phyloP scores from a whole-genome alignment of 2,888 invertebrate genomes.

The Lymantria monacha region DNA sequence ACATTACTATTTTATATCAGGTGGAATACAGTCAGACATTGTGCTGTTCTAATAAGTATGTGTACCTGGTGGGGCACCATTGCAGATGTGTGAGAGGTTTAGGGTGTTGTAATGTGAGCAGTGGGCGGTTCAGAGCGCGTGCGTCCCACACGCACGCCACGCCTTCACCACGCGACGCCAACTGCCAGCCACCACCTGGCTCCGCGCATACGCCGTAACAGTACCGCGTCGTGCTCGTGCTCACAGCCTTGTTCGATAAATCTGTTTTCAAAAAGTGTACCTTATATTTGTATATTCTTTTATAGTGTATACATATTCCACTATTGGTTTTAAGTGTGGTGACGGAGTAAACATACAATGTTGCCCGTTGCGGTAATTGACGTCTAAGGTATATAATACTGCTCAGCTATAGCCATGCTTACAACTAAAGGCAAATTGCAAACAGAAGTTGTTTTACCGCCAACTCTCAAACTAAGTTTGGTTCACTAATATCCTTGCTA shows the following conservation, averaged over 20 bases:
- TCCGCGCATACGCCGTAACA: slow-evolving; percentile 92
- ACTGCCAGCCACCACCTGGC: slow-evolving; percentile 88
- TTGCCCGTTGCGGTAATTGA: not conserved
- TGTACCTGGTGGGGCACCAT: slow-evolving; percentile 90
- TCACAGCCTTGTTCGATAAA: slow-evolving; percentile 84
- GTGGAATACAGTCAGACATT: too few species aligned
- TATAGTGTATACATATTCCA: not conserved
- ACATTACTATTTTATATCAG: too few species aligned
- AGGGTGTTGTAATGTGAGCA: slow-evolving; percentile 85
- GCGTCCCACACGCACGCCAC: slow-evolving; percentile 94
- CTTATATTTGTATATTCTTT: not conserved
- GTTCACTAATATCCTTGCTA: too few species aligned
- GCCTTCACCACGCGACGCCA: slow-evolving; percentile 92
- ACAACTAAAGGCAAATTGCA: too few species aligned
- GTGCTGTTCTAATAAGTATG: not conserved
- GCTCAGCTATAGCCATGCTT: too few species aligned
- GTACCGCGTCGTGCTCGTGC: slow-evolving; percentile 88
- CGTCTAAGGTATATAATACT: not conserved
- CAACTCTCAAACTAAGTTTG: too few species aligned
- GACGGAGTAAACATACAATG: not conserved
- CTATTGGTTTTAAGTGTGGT: too few species aligned
- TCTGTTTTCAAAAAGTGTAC: slow-evolving; percentile 73
- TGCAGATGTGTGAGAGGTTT: slow-evolving; percentile 88
- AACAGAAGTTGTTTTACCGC: too few species aligned
- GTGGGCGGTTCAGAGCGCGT: slow-evolving; percentile 92